Evolutionary conservation across 2,888 invertebrate genomes (phyloP), one percentile per base, ranked within the genome.

Genomic region (Aplocera efformata): DNA sequence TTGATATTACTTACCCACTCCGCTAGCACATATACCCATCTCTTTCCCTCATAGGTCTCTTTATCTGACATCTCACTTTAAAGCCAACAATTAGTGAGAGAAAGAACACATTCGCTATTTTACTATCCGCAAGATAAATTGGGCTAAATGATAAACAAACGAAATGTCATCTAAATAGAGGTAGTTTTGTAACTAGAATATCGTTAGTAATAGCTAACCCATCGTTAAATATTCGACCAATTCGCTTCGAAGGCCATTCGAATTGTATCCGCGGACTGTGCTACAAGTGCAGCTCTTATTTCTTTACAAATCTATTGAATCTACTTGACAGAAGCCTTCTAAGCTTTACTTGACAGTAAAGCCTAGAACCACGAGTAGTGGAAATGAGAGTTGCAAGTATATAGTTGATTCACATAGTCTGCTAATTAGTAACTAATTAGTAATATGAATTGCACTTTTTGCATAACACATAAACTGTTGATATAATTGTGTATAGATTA

Each of bases 391-490:
- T 41, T 47, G 31, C 38, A 42, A 38, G 39, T 36, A 42, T 27
- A 35, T 41, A 31, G 33, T 28, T 27, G 32, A 43, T 33, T 38
- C 33, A 32, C 33, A 40, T 42, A 42, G 43, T 54, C 36, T 33
- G 48, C 49, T 52, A 44, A 27, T 39, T 48, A 49, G 45, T 36
- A 37, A 34, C 26, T 44, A 42, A 54, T 53, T 64, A 69, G 62
- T 58, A 41, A 56, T 63, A 57, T 71, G 60, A 59, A 77, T 74
- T 73, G 83, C 84, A 84, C 83, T 84, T 79, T 83, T 85, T 84
- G 78, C 74, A 77, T 81, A 67, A 80, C 82, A 84, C 84, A 48
- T 71, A 75, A 51, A 72, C 72, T 84, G 84, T 84, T 84, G 67
- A 80, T 78, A 82, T 76, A 70, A 76, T 67, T 71, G 66, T 80